Evolutionary conservation across 1,140 invertebrate species (phyloP).

Genomic region (Semibalanus balanoides): DNA sequence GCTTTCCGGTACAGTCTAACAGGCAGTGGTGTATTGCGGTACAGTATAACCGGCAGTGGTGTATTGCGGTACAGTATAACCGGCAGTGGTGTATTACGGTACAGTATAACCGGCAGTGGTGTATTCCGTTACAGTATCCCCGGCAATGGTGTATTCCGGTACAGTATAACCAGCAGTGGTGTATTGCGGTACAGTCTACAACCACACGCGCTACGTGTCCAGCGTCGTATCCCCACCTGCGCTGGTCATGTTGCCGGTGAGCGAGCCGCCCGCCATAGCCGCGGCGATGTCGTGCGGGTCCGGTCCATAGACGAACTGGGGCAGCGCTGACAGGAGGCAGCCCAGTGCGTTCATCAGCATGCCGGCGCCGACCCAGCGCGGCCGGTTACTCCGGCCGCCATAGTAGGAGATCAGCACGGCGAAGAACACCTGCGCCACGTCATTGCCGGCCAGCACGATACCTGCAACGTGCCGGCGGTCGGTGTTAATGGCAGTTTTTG

Average conservation of each 20-base stretch:
- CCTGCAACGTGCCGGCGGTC: conserved; percentile 32
- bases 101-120: too few relatives aligned
- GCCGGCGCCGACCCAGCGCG: conserved; percentile 40
- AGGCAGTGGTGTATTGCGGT: too few relatives aligned
- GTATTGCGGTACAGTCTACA: too few relatives aligned
- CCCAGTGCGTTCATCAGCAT: conserved; percentile 31
- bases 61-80: too few relatives aligned
- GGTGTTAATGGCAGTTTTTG: conserved; percentile 6
- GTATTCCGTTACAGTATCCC: too few relatives aligned
- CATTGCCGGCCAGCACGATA: conserved; percentile 50
- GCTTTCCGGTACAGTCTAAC: too few relatives aligned
- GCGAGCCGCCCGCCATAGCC: background rate
- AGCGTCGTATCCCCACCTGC: background rate
- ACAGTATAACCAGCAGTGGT: too few relatives aligned
- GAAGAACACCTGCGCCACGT: conserved; percentile 49
- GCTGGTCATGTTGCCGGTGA: background rate
- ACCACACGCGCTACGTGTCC: too few relatives aligned
- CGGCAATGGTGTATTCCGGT: too few relatives aligned
- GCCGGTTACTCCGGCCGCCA: conserved; percentile 42
- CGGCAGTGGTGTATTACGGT: too few relatives aligned
- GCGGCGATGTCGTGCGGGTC: conserved; percentile 35
- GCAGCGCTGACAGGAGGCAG: conserved; percentile 45
- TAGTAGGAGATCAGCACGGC: conserved; percentile 43
- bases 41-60: too few relatives aligned
- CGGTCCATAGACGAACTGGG: conserved; percentile 50